These are phyloP conservation scores for Archips crataeganus DNA, from an alignment of 2,888 invertebrate species.

Conservation along the genomic window DNA sequence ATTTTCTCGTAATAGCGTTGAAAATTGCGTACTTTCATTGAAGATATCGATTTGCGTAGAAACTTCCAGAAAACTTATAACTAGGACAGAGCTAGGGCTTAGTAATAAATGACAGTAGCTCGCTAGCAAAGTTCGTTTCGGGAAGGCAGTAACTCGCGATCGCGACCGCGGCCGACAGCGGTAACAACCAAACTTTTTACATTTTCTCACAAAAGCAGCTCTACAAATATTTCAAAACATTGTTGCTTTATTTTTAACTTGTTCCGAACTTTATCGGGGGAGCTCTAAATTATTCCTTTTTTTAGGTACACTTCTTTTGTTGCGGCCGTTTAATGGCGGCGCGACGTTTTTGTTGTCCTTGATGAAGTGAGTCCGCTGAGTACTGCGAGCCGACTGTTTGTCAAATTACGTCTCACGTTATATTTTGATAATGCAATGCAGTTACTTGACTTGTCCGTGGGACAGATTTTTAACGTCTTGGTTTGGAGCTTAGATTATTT, in stretches of 20 bases:
- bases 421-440: neutral
- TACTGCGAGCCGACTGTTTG: neutral
- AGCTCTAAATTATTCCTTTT: constrained; percentile 37
- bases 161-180: constrained; percentile 7
- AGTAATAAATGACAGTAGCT: neutral
- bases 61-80: neutral
- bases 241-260: constrained; percentile 35
- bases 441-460: too few species aligned
- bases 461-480: too few species aligned
- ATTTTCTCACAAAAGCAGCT: constrained; percentile 4
- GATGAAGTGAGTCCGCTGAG: constrained; percentile 2
- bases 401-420: constrained; percentile 18
- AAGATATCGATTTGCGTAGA: neutral
- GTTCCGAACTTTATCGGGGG: constrained; percentile 16
- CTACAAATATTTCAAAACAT: constrained; percentile 14
- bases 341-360: constrained; percentile 29
- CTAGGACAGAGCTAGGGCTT: too few species aligned
- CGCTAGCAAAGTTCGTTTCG: neutral
- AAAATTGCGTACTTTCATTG: neutral
- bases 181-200: constrained; percentile 18
- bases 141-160: neutral
- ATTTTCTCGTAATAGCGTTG: too few species aligned
- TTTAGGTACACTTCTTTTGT: constrained; percentile 26
- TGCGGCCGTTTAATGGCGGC: constrained; percentile 29
- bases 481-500: too few species aligned